Evolutionary conservation across 2,113 vertebrate genomes (phyloP).

Genomic region (Nothoprocta perdicaria): DNA sequence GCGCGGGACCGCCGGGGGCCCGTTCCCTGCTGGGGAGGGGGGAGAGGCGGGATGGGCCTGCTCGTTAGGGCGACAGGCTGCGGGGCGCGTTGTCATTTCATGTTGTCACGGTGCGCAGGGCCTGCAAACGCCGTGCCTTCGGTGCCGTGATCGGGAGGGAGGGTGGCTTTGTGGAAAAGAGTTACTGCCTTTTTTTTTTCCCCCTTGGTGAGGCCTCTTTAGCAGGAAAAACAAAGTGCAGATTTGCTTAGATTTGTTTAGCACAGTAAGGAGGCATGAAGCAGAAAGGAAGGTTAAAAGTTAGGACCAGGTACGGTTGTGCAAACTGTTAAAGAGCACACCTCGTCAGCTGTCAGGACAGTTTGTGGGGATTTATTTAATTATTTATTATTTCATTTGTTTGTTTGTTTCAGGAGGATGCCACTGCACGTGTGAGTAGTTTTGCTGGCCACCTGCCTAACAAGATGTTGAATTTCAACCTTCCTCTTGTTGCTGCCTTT

Average conservation of each 20-base stretch:
- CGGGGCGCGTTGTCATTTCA: neutral
- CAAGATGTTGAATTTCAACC: neutral
- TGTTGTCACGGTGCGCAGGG: no score
- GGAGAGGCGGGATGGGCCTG: rapidly evolving
- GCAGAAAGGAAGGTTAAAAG: neutral
- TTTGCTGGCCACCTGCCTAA: neutral
- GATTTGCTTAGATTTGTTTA: neutral
- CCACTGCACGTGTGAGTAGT: rapidly evolving
- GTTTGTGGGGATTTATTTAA: neutral
- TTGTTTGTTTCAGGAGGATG: neutral
- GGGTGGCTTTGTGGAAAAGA: no score
- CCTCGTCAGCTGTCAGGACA: neutral
- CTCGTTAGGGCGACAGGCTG: rapidly evolving
- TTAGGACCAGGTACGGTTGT: rapidly evolving
- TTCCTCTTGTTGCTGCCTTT: neutral
- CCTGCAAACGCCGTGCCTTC: no score
- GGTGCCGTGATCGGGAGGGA: rapidly evolving
- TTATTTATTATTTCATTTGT: no score
- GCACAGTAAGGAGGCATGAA: neutral
- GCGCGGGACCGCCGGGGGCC: no score
- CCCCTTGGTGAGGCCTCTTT: no score
- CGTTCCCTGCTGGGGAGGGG: neutral
- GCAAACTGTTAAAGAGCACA: rapidly evolving
- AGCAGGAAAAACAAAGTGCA: rapidly evolving
- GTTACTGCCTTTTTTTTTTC: neutral